These are phyloP conservation scores for Cyprinodon diabolis DNA, from an alignment of 2,797 vertebrate genomes.

Conservation along the genomic window DNA sequence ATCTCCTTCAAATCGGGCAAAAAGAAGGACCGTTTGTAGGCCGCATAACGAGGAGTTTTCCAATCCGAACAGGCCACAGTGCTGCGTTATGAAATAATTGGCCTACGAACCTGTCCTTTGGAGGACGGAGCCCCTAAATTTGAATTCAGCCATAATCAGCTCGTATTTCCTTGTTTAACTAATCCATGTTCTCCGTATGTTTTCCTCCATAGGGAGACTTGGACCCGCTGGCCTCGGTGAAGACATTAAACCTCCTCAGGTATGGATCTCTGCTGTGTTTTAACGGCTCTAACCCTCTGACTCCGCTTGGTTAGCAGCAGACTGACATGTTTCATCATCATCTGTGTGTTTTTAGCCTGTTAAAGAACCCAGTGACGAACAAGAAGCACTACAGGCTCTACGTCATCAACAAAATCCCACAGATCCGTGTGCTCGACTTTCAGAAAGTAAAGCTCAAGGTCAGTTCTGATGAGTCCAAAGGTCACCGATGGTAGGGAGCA, in stretches of 20 bases:
- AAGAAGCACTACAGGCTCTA: constrained; percentile 98
- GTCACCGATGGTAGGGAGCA: background rate
- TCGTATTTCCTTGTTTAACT: background rate
- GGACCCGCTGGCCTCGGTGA: constrained; percentile 90
- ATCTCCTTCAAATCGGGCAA: too few relatives aligned
- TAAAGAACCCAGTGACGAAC: constrained; percentile 97
- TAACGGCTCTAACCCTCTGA: background rate
- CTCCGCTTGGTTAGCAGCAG: background rate
- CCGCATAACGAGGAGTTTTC: too few relatives aligned
- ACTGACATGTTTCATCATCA: constrained; percentile 1
- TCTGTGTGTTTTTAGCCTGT: constrained; percentile 78
- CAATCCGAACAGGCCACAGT: too few relatives aligned
- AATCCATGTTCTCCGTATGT: background rate
- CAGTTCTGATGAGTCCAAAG: constrained; percentile 42
- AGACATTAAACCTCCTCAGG: constrained; percentile 91
- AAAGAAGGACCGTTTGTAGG: too few relatives aligned
- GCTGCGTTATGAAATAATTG: too few relatives aligned
- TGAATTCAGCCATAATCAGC: background rate
- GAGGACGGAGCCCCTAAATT: too few relatives aligned
- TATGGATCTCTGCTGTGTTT: constrained; percentile 50
- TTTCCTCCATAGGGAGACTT: constrained; percentile 86
- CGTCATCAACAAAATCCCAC: constrained; percentile 93
- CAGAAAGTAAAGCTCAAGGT: constrained; percentile 97
- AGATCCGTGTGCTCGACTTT: constrained; percentile 95
- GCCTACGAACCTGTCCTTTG: too few relatives aligned